Percentiles rank a stretch among this genome's conserved stretches.
Conservation (phyloP, 2,888 invertebrate genomes). For the Tribolium freemani region DNA sequence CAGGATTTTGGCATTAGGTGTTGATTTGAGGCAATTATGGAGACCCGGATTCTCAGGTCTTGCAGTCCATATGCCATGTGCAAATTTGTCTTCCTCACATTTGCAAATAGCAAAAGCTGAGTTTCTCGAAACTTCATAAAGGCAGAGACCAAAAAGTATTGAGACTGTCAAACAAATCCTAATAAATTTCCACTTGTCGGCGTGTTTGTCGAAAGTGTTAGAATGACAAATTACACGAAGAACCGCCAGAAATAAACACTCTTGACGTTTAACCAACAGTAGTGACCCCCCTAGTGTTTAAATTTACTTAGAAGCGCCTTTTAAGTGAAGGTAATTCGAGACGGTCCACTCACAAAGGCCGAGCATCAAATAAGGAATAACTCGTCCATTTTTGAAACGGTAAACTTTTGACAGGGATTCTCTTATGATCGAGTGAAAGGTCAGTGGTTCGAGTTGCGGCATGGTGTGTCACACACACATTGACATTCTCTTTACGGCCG, state of each 20-base stretch:
- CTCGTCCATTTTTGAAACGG: not conserved
- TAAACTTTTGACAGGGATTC: conserved; percentile 7
- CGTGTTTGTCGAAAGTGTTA: not conserved
- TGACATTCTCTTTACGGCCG: conserved; percentile 30
- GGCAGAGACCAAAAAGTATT: not conserved
- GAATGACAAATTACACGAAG: conserved; percentile 5
- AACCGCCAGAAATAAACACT: conserved; percentile 12
- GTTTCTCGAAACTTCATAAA: not conserved
- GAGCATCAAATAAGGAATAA: not conserved
- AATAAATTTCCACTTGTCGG: not conserved
- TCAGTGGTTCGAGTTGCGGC: conserved; percentile 18
- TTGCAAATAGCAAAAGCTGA: not conserved
- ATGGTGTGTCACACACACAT: conserved; percentile 2
- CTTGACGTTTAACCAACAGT: conserved; percentile 4
- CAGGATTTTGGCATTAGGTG: too few species aligned
- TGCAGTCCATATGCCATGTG: not conserved
- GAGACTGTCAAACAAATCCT: not conserved
- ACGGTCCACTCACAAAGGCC: conserved; percentile 7
- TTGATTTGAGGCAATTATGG: too few species aligned
- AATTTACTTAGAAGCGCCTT: conserved; percentile 5
- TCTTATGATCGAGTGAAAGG: conserved; percentile 10
- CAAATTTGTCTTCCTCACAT: not conserved
- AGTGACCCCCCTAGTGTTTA: conserved; percentile 8
- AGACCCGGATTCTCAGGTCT: too few species aligned
- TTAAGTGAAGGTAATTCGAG: conserved; percentile 12